These are phyloP conservation scores for Cantharis rufa DNA, from an alignment of 2,888 invertebrate genomes.

Conservation along the genomic window DNA sequence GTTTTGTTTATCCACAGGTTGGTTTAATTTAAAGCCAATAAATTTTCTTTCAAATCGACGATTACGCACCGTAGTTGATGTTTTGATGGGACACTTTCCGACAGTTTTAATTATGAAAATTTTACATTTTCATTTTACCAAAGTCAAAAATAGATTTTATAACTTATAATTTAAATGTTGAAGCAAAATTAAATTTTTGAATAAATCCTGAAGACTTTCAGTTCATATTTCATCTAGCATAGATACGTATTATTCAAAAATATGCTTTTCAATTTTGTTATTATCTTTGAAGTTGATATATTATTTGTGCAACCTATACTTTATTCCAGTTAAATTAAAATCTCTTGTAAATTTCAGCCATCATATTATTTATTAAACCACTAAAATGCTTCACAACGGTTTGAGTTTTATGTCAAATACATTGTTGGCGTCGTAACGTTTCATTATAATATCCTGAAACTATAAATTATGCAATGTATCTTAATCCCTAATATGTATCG, in stretches of 20 bases:
- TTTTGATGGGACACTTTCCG: no score
- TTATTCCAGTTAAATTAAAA: not conserved
- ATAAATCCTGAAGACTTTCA: not conserved
- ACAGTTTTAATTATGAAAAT: no score
- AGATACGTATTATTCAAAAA: not conserved
- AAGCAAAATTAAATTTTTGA: not conserved
- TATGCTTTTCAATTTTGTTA: not conserved
- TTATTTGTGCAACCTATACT: not conserved
- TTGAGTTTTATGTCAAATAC: constrained; percentile 15
- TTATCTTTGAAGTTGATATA: not conserved
- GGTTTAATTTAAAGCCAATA: not conserved
- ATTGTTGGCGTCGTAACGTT: constrained; percentile 7
- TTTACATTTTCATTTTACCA: no score
- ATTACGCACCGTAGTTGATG: not conserved
- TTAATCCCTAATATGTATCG: not conserved
- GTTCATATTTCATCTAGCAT: not conserved
- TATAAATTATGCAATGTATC: not conserved
- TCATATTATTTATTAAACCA: constrained; percentile 18
- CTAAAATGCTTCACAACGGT: constrained; percentile 13
- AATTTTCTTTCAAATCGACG: not conserved
- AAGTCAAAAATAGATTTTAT: no score
- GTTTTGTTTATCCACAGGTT: not conserved
- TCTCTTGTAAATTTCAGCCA: not conserved
- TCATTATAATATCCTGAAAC: not conserved
- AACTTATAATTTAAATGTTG: not conserved